Percentiles rank a stretch among this genome's conserved stretches.
These are phyloP conservation scores for Phorcus lineatus DNA, from an alignment of 2,888 invertebrate genomes.

Conservation along the genomic window DNA sequence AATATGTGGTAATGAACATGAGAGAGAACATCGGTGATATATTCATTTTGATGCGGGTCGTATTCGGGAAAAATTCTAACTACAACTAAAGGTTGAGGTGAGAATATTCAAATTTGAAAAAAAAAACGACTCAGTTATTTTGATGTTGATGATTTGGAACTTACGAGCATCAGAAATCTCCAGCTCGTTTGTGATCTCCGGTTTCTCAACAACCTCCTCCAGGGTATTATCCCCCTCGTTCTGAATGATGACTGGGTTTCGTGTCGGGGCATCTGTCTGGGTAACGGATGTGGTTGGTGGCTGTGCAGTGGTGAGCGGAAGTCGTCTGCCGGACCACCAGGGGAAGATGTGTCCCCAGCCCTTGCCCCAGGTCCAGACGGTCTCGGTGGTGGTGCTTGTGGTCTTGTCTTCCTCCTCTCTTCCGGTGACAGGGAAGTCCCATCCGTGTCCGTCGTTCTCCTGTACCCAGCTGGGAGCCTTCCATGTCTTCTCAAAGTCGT, in stretches of 20 bases:
- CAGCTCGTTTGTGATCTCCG: neutral
- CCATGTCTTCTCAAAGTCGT: slow-evolving; percentile 25
- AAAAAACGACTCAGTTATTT: too few relatives aligned
- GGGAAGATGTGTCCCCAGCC: slow-evolving; percentile 39
- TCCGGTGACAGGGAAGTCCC: slow-evolving; percentile 33
- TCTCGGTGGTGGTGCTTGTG: slow-evolving; percentile 1
- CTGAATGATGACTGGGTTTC: neutral
- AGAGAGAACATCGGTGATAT: too few relatives aligned
- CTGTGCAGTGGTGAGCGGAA: neutral
- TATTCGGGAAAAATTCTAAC: too few relatives aligned
- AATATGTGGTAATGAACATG: too few relatives aligned
- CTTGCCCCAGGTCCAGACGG: slow-evolving; percentile 29
- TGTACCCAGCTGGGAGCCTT: slow-evolving; percentile 29
- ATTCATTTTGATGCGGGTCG: too few relatives aligned
- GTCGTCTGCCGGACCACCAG: slow-evolving; percentile 36
- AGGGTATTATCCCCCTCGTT: slow-evolving; percentile 4
- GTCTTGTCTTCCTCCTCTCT: neutral
- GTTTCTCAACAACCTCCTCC: neutral
- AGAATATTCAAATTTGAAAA: too few relatives aligned
- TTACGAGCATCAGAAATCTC: neutral
- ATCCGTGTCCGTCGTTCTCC: slow-evolving; percentile 25
- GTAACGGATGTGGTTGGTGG: neutral
- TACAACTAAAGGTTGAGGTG: too few relatives aligned
- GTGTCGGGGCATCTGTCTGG: slow-evolving; percentile 5
- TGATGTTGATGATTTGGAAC: too few relatives aligned